phyloP scores from a whole-genome alignment of 2,888 invertebrate genomes.

The Ophion obscuratus region DNA sequence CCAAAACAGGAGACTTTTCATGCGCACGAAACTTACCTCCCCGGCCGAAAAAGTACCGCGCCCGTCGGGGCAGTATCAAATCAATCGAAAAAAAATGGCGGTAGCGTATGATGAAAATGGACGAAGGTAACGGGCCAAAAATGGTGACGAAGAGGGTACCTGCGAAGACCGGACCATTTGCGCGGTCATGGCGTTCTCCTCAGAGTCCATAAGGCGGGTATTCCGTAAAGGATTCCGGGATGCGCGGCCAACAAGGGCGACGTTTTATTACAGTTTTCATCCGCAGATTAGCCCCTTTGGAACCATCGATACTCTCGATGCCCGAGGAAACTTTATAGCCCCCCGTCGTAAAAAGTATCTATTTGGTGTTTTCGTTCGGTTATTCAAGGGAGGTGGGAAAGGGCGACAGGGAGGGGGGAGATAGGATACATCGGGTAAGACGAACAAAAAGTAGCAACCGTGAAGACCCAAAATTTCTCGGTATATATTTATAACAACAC shows the following conservation, averaged over 20 bases:
- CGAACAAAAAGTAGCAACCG: slow-evolving; percentile 74
- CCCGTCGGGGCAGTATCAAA: not conserved
- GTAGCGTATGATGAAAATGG: slow-evolving; percentile 16
- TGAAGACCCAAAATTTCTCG: slow-evolving; percentile 72
- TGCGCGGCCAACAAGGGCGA: slow-evolving; percentile 58
- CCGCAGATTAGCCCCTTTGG: slow-evolving; percentile 82
- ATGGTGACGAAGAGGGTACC: slow-evolving; percentile 32
- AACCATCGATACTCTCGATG: slow-evolving; percentile 80
- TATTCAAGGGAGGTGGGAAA: slow-evolving; percentile 13
- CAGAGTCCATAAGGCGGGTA: slow-evolving; percentile 30
- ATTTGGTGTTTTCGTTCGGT: slow-evolving; percentile 77
- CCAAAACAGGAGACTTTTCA: not conserved
- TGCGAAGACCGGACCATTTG: slow-evolving; percentile 11
- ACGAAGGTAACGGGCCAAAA: slow-evolving; percentile 3
- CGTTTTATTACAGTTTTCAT: slow-evolving; percentile 82
- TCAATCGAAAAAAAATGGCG: slow-evolving; percentile 18
- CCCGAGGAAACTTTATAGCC: slow-evolving; percentile 77
- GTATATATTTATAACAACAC: slow-evolving; percentile 57
- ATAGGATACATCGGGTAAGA: slow-evolving; percentile 68
- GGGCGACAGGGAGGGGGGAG: not conserved
- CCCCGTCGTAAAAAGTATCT: slow-evolving; percentile 80
- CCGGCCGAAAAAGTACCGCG: not conserved
- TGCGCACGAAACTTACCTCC: not conserved
- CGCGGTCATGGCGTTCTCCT: slow-evolving; percentile 40
- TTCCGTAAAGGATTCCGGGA: slow-evolving; percentile 60